Evolutionary conservation across 2,888 invertebrate species (phyloP).

Genomic region (Dexiosoma caninum): DNA sequence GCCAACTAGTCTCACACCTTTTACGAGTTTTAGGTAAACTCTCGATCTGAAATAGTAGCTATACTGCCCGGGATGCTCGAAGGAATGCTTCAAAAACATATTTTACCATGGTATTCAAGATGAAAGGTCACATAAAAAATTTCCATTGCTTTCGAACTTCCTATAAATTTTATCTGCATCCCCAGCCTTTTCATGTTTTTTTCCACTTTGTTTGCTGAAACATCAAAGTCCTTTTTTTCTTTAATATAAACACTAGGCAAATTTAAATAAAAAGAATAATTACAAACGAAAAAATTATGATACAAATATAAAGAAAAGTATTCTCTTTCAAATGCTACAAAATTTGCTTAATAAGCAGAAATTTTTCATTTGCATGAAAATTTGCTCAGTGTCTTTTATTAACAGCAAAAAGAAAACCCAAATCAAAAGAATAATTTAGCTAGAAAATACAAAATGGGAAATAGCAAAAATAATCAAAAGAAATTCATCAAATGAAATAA

Average conservation of each 20-base stretch:
- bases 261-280: not conserved
- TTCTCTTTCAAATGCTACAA: constrained; percentile 48
- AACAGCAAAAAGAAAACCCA: constrained; percentile 15
- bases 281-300: not conserved
- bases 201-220: not conserved
- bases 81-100: too few relatives aligned
- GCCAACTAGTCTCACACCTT: too few relatives aligned
- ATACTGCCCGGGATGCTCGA: too few relatives aligned
- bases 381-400: constrained; percentile 28
- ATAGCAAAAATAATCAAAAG: constrained; percentile 18
- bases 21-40: too few relatives aligned
- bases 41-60: too few relatives aligned
- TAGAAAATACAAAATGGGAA: not conserved
- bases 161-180: not conserved
- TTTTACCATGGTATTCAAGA: too few relatives aligned
- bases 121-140: too few relatives aligned
- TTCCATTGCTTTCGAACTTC: not conserved
- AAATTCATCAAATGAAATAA: constrained; percentile 44
- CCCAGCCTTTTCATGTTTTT: not conserved
- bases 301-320: constrained; percentile 1
- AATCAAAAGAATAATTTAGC: constrained; percentile 29
- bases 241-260: not conserved
- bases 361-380: constrained; percentile 66
- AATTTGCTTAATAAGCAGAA: constrained; percentile 66
- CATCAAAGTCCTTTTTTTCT: constrained; percentile 31